Evolutionary conservation across 2,113 vertebrate genomes (phyloP).

Genomic region (Microtus montanus): DNA sequence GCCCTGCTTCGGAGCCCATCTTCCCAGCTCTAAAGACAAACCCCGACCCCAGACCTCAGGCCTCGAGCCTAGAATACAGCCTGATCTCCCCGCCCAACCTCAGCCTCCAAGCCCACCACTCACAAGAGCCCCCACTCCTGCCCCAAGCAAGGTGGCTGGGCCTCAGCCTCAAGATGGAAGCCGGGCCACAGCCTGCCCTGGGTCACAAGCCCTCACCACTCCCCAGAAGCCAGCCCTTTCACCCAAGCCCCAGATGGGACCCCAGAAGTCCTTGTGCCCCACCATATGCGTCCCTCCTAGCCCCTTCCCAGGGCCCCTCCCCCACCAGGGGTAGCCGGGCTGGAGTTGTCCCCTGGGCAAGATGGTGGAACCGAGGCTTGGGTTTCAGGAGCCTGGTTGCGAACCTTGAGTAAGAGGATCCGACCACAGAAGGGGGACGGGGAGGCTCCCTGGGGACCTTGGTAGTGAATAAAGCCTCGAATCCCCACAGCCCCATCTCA

Average conservation of each 20-base stretch:
- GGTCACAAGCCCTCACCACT: not conserved
- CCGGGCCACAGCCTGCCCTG: not conserved
- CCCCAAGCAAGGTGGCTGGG: not conserved
- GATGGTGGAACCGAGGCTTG: constrained; percentile 1
- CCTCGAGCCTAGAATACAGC: not conserved
- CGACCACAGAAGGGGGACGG: not conserved
- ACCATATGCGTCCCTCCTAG: not conserved
- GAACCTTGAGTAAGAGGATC: not conserved
- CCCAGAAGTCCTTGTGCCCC: not conserved
- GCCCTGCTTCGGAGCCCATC: too few species aligned
- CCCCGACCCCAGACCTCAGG: not conserved
- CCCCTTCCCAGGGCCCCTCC: not conserved
- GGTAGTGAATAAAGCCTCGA: not conserved
- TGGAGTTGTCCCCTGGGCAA: not conserved
- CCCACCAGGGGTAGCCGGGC: not conserved
- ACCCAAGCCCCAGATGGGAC: constrained; percentile 50
- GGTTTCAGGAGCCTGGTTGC: not conserved
- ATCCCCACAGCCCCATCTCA: not conserved
- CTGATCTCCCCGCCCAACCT: accelerated
- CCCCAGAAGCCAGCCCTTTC: constrained; percentile 58
- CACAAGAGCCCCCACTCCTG: not conserved
- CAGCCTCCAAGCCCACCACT: not conserved
- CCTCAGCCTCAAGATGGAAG: not conserved
- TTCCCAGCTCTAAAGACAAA: not conserved
- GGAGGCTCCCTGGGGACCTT: too few species aligned